Evolutionary conservation across 2,113 vertebrate genomes (phyloP), one percentile per base, ranked within the genome.

Genomic region (Actinemys pallida): DNA sequence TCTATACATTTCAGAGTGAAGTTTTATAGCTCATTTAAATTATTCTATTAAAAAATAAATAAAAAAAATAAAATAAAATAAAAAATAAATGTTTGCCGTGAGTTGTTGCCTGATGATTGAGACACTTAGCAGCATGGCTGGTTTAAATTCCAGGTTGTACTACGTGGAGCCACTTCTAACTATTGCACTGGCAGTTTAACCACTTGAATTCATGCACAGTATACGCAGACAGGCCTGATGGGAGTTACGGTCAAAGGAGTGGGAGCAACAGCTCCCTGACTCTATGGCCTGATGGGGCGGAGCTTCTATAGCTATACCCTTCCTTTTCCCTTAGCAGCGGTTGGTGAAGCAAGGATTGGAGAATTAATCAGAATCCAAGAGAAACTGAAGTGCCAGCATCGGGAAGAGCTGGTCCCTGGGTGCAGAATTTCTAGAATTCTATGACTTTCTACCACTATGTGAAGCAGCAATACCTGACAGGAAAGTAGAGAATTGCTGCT

Each of bases 1-100:
- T 5, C 45, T 94, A 91, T 93, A 88, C 83, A 86, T 88, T 91
- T 94, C 17, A 62, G 86, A 59, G 57, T 88, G 59, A 31, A 87
- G 39, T 75, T 95, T 93, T 87, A 84, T 3, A 69, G 56, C 45
- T 19, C 47, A 84, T 72, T 69, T 72, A 47, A 16, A 86, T 10
- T 45, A 10, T 89, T 94, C 50, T 79, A 22, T 49, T 89, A 57
- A 27, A 87, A n/a, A n/a, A n/a, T n/a, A n/a, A n/a, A n/a, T n/a
- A n/a, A n/a, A n/a, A n/a, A n/a, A n/a, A n/a, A n/a, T n/a, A n/a
- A n/a, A n/a, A n/a, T n/a, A n/a, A n/a, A n/a, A n/a, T n/a, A n/a
- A n/a, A n/a, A n/a, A n/a, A n/a, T n/a, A n/a, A n/a, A 72, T 53
- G 79, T 76, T 88, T 84, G 56, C 45, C 57, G 47, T 90, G 87